Evolutionary conservation across 2,797 vertebrate genomes (phyloP), one percentile per base, ranked within the genome.

Genomic region (Dipus sagitta): DNA sequence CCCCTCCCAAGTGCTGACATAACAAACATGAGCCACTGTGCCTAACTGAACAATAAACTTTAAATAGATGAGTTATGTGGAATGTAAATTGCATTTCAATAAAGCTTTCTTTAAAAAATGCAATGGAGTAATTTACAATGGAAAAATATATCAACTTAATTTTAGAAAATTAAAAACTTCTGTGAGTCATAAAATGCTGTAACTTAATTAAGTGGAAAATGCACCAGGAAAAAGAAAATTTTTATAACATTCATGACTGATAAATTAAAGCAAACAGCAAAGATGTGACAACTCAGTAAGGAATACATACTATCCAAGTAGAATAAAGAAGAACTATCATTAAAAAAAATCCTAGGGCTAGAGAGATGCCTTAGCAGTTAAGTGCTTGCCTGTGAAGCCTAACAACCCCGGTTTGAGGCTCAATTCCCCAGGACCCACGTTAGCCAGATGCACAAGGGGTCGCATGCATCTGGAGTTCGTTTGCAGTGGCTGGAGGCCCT

Each of bases 141-240:
- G 47, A 88, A 96, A 96, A 93, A 88, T 47, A 90, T 78, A 60
- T 86, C 84, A 87, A 83, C 82, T 42, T 96, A 84, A 92, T 77
- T 38, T 77, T 52, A 94, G 42, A 81, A 90, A 93, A 96, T 91
- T 77, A 92, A 88, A 95, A 93, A 91, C 30, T 88, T 93, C 68
- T 83, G 54, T 83, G 38, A 67, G 65, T 81, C 72, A 87, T 95
- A 93, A 92, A 94, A 89, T 24, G 80, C 20, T 54, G 65, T 86
- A 96, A 95, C 28, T 52, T 91, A 96, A 96, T 96, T 95, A 97
- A 80, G 58, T n/a, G 21, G 65, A 94, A 96, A 96, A 91, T 26
- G 28, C 94, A 90, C 62, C 64, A 70, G 65, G 32, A 30, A 91
- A 67, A 58, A 38, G n/a, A 38, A 24, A 4, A 3, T 70, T 88